Evolutionary conservation across 2,113 vertebrate genomes (phyloP).

Genomic region (Daubentonia madagascariensis): DNA sequence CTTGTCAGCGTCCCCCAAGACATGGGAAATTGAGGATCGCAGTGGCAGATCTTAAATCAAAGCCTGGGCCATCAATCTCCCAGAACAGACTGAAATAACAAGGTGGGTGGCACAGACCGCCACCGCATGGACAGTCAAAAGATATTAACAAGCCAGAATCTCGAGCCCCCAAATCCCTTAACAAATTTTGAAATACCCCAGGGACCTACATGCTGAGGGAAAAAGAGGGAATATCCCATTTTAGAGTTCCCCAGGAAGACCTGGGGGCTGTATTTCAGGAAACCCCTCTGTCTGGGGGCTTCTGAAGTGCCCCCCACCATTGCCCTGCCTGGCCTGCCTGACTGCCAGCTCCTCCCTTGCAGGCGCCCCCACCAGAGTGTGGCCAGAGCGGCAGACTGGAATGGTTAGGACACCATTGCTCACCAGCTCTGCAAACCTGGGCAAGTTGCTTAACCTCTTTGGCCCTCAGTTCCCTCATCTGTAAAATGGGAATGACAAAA

Average conservation of each 20-base stretch:
- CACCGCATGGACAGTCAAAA: constrained; percentile 66
- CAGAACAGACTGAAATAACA: constrained; percentile 21
- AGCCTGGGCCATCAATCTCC: constrained; percentile 62
- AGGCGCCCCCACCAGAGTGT: background rate
- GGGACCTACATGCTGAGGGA: background rate
- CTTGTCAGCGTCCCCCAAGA: background rate
- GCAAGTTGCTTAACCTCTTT: background rate
- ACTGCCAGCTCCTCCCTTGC: background rate
- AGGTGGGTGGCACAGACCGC: constrained; percentile 58
- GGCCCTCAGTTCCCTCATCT: background rate
- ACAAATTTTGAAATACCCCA: background rate
- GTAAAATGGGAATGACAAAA: background rate
- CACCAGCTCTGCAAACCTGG: background rate
- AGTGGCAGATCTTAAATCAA: constrained; percentile 56
- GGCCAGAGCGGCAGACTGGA: fast-evolving
- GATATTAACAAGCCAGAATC: constrained; percentile 69
- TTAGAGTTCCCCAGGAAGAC: background rate
- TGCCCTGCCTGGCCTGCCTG: background rate
- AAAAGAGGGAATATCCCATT: background rate
- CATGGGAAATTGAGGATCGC: background rate
- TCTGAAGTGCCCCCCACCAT: background rate
- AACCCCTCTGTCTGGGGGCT: background rate
- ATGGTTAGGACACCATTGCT: fast-evolving
- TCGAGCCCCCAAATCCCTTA: constrained; percentile 50
- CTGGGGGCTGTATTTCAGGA: background rate